Evolutionary conservation across 2,113 vertebrate genomes (phyloP), one percentile per base, ranked within the genome.

Genomic region (Equus przewalskii): DNA sequence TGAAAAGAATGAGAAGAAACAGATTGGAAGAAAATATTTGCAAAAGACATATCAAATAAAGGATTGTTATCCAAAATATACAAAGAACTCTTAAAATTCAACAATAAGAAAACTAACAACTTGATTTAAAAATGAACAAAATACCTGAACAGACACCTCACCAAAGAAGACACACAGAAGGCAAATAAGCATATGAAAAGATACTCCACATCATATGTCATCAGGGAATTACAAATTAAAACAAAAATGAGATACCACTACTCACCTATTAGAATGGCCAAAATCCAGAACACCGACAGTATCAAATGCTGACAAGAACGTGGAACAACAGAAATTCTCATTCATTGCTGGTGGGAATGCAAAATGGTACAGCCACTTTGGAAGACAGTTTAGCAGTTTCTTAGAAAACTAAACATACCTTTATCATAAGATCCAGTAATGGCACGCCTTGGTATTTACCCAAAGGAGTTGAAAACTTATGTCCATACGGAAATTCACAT

Each of bases 21-120:
- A 93, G 36, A 49, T 18, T 80, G 13, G 58, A 16, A 88, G 64
- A 70, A 80, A 80, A 94, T 94, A 65, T 60, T 94, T 60, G 64
- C 46, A 73, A 89, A 94, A 87, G 62, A 69, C 11, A 3, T 21
- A 69, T 69, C 83, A 49, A 36, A 67, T 67, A 78, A 78, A 60
- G 10, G 2, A 58, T 15, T 78, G 26, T 44, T 69, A 79, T 79
- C 28, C 51, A 54, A 86, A 86, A 93, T 86, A 86, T 56, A 78
- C 15, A 78, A 78, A 58, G 26, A 78, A 93, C 54, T 69, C 51
- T 49, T 78, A 36, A 79, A 78, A 58, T 36, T 46, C 30, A 24
- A 65, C 19, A 26, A 4, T 60, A 60, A 72, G 64, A 88, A 88
- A 73, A 87, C 18, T 24, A 86, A 92, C 54, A 36, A 64, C 26